Evolutionary conservation across 2,888 invertebrate species (phyloP).

Genomic region (Catocala fraxini): DNA sequence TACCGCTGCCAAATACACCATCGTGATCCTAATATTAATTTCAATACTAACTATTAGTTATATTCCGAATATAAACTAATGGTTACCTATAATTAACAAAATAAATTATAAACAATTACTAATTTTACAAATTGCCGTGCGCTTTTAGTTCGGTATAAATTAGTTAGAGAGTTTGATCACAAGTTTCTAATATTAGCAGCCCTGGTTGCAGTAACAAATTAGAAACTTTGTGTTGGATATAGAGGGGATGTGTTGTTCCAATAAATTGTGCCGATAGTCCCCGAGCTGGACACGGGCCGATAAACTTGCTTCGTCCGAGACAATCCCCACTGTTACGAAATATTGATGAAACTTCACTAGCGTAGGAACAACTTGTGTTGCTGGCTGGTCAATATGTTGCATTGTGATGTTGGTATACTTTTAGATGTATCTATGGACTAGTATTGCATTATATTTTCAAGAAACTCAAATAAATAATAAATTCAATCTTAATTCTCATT

Average conservation of each 20-base stretch:
- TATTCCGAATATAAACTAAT: too few relatives aligned
- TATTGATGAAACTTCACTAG: conserved; percentile 24
- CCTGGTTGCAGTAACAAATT: conserved; percentile 65
- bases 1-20: too few relatives aligned
- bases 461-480: too few relatives aligned
- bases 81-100: too few relatives aligned
- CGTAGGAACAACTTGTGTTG: conserved; percentile 1
- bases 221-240: conserved; percentile 64
- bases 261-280: conserved; percentile 58
- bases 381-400: background rate
- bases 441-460: too few relatives aligned
- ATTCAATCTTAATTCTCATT: too few relatives aligned
- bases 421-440: too few relatives aligned
- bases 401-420: background rate
- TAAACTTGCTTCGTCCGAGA: conserved; percentile 43
- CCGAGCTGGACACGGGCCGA: conserved; percentile 37
- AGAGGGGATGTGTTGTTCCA: conserved; percentile 59
- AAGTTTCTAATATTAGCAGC: conserved; percentile 30
- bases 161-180: conserved; percentile 9
- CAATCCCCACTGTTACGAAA: conserved; percentile 35
- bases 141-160: too few relatives aligned
- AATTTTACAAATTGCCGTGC: too few relatives aligned
- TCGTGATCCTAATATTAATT: too few relatives aligned
- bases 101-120: too few relatives aligned
- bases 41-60: too few relatives aligned